Evolutionary conservation across 2,797 vertebrate species (phyloP).

Genomic region (Columba guinea): DNA sequence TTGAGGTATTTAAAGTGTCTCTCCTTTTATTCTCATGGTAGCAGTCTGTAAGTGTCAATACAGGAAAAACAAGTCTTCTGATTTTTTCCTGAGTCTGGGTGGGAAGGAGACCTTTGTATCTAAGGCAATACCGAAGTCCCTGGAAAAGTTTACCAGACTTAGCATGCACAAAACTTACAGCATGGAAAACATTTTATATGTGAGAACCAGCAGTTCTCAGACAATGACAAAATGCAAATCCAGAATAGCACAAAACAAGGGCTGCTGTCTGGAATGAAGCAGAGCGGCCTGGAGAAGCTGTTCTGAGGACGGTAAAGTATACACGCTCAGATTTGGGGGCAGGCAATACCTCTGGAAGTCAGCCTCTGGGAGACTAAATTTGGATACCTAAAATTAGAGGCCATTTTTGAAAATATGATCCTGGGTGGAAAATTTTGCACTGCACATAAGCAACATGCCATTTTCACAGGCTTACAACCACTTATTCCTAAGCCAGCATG

Average conservation of each 20-base stretch:
- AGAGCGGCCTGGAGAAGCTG: background rate
- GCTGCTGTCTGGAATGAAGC: background rate
- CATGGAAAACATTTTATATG: background rate
- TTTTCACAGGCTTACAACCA: conserved; percentile 24
- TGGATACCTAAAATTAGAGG: conserved; percentile 50
- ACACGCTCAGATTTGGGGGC: background rate
- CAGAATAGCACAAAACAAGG: conserved; percentile 9
- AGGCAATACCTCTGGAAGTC: background rate
- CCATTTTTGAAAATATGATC: conserved; percentile 1
- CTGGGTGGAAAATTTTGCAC: conserved; percentile 1
- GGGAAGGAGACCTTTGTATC: background rate
- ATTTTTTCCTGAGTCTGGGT: background rate
- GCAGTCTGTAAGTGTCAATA: background rate
- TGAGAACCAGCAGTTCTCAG: background rate
- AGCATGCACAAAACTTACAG: background rate
- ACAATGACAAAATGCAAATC: background rate
- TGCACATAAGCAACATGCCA: background rate
- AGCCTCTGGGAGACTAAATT: background rate
- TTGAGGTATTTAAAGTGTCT: background rate
- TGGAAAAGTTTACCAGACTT: background rate
- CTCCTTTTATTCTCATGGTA: background rate
- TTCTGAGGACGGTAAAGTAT: background rate
- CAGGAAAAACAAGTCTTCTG: background rate
- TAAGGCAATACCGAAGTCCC: background rate
- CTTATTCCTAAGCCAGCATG: background rate